A percentile compares a stretch with the other conserved stretches of the same genome.
These are phyloP conservation scores for Euphonia xanthogaster DNA, from an alignment of 2,797 vertebrate genomes.

Conservation along the genomic window DNA sequence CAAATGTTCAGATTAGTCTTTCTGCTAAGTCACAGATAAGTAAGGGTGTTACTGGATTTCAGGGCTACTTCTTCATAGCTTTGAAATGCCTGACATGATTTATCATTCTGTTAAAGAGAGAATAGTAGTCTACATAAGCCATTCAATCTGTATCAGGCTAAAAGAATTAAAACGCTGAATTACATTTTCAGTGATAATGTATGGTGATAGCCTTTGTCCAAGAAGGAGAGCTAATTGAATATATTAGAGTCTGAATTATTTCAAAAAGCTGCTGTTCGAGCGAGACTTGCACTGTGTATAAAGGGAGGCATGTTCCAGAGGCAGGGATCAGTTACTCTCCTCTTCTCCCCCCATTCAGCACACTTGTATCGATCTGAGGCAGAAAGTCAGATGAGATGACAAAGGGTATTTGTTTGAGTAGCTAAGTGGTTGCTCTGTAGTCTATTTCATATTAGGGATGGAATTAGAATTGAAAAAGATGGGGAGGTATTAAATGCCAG, in stretches of 20 bases:
- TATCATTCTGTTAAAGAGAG: neutral
- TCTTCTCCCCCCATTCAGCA: neutral
- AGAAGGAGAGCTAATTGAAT: conserved; percentile 34
- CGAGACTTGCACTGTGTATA: neutral
- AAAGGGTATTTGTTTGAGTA: conserved; percentile 28
- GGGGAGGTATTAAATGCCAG: neutral
- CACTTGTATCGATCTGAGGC: neutral
- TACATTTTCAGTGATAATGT: conserved; percentile 47
- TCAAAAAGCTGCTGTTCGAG: conserved; percentile 13
- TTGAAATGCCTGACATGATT: neutral
- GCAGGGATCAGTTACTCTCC: neutral
- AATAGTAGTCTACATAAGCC: neutral
- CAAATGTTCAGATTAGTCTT: neutral
- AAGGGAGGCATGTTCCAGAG: neutral
- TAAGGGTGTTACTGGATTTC: neutral
- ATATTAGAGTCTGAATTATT: conserved; percentile 26
- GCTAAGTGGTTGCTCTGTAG: conserved; percentile 13
- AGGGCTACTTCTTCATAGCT: neutral
- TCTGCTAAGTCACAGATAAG: neutral
- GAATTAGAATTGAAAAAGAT: conserved; percentile 5
- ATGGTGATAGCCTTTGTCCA: conserved; percentile 43
- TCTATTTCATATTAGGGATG: neutral
- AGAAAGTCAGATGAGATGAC: neutral
- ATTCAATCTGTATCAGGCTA: conserved; percentile 17
- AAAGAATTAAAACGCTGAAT: conserved; percentile 25